Evolutionary conservation across 2,797 vertebrate genomes (phyloP).

Genomic region (Malurus leucopterus): DNA sequence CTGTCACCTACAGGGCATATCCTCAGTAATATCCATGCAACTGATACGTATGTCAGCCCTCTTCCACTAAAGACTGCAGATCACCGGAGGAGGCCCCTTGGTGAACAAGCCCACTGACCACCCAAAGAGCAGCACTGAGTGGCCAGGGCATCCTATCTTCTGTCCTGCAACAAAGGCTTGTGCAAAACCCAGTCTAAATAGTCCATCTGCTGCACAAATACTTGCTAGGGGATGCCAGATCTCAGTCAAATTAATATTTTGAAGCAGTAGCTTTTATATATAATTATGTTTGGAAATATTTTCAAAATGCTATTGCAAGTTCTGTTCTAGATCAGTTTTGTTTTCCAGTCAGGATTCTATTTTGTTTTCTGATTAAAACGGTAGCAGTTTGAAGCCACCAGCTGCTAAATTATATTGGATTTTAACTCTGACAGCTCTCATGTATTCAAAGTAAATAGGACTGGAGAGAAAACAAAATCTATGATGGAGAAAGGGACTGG

Average conservation of each 20-base stretch:
- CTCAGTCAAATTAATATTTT: background rate
- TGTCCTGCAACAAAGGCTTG: background rate
- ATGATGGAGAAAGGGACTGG: background rate
- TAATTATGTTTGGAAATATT: background rate
- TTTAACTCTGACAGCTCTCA: background rate
- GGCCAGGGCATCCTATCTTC: background rate
- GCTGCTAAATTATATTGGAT: background rate
- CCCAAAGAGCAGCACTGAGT: background rate
- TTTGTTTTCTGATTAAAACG: background rate
- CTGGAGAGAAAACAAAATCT: background rate
- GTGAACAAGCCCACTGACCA: background rate
- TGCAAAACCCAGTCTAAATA: background rate
- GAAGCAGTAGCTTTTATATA: background rate
- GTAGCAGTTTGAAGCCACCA: background rate
- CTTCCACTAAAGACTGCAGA: background rate
- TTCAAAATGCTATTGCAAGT: background rate
- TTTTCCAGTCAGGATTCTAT: background rate
- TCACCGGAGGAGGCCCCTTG: background rate
- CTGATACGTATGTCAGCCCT: background rate
- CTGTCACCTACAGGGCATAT: background rate
- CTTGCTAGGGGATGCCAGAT: background rate
- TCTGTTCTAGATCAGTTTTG: background rate
- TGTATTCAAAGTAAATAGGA: background rate
- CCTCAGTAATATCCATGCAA: background rate
- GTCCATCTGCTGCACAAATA: background rate